Conservation (phyloP, 1,140 invertebrate species). For the Mamestra configurata region DNA sequence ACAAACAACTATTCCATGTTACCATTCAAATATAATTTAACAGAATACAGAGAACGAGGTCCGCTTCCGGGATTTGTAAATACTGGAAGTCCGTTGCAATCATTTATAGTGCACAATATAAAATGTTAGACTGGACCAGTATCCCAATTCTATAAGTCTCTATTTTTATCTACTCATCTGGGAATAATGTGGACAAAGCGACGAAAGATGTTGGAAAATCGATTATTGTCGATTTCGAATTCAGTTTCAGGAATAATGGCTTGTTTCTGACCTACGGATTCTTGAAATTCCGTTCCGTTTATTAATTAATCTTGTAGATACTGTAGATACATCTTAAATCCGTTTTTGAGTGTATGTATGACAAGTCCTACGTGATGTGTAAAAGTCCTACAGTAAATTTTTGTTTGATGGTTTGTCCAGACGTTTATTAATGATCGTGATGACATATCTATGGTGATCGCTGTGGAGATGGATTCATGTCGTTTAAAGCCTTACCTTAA, state of each 20-base stretch:
- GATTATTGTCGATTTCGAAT: neutral
- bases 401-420: too few species aligned
- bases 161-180: neutral
- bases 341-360: too few species aligned
- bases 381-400: too few species aligned
- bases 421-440: too few species aligned
- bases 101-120: neutral
- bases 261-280: too few species aligned
- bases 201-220: neutral
- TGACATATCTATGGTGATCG: too few species aligned
- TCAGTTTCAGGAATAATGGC: neutral
- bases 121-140: neutral
- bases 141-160: neutral
- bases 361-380: neutral
- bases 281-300: too few species aligned
- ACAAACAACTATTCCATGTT: neutral
- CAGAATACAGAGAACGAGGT: neutral
- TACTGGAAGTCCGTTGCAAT: neutral
- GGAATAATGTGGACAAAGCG: neutral
- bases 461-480: too few species aligned
- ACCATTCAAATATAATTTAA: neutral
- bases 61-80: neutral
- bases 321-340: too few species aligned
- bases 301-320: too few species aligned
- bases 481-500: conserved; percentile 94